Conservation (phyloP, 2,797 vertebrate species). For the Halcyon leucocephala region DNA sequence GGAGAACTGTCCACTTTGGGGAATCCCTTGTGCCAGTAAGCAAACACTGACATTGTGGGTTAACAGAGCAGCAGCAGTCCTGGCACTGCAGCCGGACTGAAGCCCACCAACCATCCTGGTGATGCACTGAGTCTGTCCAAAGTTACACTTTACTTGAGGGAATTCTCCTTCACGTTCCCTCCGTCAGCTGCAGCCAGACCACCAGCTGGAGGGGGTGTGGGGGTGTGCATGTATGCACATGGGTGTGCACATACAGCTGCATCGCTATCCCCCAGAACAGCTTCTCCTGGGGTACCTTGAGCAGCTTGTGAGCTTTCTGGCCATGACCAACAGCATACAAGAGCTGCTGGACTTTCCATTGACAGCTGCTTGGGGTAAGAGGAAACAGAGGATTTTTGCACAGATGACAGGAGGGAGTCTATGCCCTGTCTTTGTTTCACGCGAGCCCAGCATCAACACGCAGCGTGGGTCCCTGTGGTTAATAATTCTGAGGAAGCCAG, state of each 20-base stretch:
- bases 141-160: neutral
- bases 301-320: neutral
- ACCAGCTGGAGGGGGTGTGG: neutral
- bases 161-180: neutral
- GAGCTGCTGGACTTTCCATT: neutral
- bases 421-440: neutral
- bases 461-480: neutral
- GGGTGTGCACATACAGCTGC: accelerated
- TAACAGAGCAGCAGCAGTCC: neutral
- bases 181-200: neutral
- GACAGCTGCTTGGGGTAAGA: neutral
- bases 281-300: neutral
- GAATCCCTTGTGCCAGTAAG: neutral
- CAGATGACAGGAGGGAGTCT: neutral
- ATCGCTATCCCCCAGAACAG: neutral
- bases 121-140: neutral
- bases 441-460: neutral
- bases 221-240: too few relatives aligned
- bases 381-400: neutral
- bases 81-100: neutral
- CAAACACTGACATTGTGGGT: neutral
- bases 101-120: neutral
- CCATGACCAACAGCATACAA: accelerated
- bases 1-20: neutral
- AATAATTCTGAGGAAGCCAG: neutral